Conservation (phyloP, 2,113 vertebrate species). For the Thymallus thymallus region DNA sequence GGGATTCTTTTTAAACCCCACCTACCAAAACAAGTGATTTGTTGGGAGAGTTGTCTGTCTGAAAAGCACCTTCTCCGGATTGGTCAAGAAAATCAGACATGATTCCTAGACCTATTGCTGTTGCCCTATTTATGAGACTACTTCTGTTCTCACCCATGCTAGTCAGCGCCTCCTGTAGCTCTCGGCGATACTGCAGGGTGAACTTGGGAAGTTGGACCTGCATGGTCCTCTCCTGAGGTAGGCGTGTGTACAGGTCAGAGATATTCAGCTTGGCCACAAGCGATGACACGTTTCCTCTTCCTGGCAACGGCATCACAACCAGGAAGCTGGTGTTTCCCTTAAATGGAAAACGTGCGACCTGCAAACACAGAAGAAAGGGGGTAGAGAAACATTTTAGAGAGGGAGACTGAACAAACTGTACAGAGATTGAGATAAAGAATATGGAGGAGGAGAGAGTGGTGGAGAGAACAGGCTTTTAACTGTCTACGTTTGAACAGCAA, state of each 20-base stretch:
- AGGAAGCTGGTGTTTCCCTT: conserved; percentile 86
- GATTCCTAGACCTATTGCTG: too few relatives aligned
- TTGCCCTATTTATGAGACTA: too few relatives aligned
- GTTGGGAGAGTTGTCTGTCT: too few relatives aligned
- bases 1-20: too few relatives aligned
- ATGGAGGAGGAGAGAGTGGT: background rate
- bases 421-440: background rate
- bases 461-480: background rate
- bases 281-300: conserved; percentile 67
- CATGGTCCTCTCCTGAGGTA: conserved; percentile 76
- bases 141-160: conserved; percentile 80
- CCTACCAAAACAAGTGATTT: too few relatives aligned
- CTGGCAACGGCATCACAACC: conserved; percentile 75
- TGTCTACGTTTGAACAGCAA: too few relatives aligned
- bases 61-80: too few relatives aligned
- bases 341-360: conserved; percentile 90
- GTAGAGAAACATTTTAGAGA: background rate
- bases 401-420: background rate
- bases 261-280: conserved; percentile 77
- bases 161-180: conserved; percentile 78
- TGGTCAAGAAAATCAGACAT: too few relatives aligned
- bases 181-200: conserved; percentile 78
- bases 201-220: conserved; percentile 84
- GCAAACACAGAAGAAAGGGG: background rate
- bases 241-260: conserved; percentile 69